Base-by-base conservation (phyloP, 2,797 vertebrate species). In the Aphelocoma californica region DNA sequence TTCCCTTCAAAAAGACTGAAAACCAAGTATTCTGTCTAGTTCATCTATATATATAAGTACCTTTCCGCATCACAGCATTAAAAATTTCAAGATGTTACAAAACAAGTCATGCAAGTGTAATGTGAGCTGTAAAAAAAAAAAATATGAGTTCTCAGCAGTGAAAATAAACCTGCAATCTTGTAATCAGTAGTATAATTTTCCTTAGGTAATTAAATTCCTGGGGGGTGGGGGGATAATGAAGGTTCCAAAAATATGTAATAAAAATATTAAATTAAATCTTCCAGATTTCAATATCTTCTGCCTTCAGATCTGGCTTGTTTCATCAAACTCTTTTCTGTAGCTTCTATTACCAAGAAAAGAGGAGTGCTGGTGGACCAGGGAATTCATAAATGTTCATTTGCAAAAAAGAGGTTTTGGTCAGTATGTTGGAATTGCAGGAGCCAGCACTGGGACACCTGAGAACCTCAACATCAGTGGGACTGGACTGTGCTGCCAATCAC, bases 181-280 rank as follows among this genome's bases (percentile, higher is more conserved):
- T 98, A 97, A 97, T 97, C 97, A 96, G 97, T 97, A 95, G 74
- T 97, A 90, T 94, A 90, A 97, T 91, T 97, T 98, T 98, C 97
- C 90, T 97, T 96, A 97, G 93, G 91, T 95, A 98, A 98, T 97
- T 97, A 97, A 97, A 97, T 95, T 96, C 96, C 90, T 96, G 95
- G 81, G 64, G 90, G 86, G 81, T 8, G 71, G 79, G 87, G 62
- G 70, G 94, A 67, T 97, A 97, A 98, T 96, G 95, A 97, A 94
- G 92, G 87, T 90, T 98, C 97, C 83, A 97, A 96, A 98, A 96
- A 97, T 95, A 96, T 97, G 92, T 98, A 97, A 97, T 95, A 97
- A 67, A 91, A 91, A 96, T 87, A 93, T 94, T 91, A 86, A 95
- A 97, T 92, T 97, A 96, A 95, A 97, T 95, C 91, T 86, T 97